Evolutionary conservation across 2,797 vertebrate genomes (phyloP), one percentile per base, ranked within the genome.

Genomic region (Xiphorhynchus erythropygius): DNA sequence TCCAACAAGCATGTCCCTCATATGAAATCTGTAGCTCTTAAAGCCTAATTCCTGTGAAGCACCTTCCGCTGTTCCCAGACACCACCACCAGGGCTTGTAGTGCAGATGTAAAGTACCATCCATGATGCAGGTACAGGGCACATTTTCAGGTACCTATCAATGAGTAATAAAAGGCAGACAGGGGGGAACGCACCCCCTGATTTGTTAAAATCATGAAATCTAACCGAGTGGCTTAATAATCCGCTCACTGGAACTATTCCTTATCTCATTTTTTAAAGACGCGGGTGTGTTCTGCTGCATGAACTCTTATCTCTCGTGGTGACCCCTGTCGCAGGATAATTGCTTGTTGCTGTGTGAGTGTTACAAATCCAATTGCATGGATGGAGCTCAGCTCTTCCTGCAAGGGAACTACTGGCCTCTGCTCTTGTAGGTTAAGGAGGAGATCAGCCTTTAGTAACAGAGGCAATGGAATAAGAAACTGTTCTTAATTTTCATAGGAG

Each of bases 61-160:
- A 30, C 13, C 19, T 37, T 69, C 19, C 4, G 24, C 30, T 68
- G 30, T 50, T 37, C 41, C 17, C 49, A 49, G 46, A 3, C n/a
- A 42, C 10, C 52, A 11, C 10, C 24, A 10, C 2, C 6, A 21
- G 19, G 5, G 21, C 25, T 37, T 1, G 2, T 0, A 23, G 59
- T 4, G 11, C 7, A 8, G 1, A 8, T 32, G 17, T 10, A 4
- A 46, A 37, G 4, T 5, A 3, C 18, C 2, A 1, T 8, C 28
- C 1, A 1, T 7, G 30, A 14, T 3, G 16, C 12, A 22, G 25
- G 23, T 13, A 10, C 8, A 2, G 18, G 0, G 6, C 35, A 7
- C 0, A 0, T 18, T 33, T 47, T 49, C 49, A 27, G 22, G 27
- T 13, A 7, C 19, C 30, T 44, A 3, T 14, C 30, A 15, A 8